Evolutionary conservation across 2,888 invertebrate genomes (phyloP), one percentile per base, ranked within the genome.

Genomic region (Eilema sororculum): DNA sequence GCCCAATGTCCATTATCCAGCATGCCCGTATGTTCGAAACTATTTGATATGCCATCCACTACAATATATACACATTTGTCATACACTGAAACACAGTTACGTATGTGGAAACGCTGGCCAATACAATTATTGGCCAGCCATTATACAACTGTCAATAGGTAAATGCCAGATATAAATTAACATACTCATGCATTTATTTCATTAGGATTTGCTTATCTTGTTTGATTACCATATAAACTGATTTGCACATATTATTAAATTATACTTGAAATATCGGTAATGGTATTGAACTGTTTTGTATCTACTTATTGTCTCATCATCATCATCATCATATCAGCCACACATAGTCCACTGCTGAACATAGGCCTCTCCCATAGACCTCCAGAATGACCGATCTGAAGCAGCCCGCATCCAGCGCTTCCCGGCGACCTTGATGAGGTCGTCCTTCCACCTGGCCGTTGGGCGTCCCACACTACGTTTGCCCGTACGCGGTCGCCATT

Each of bases 61-160:
- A 83, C 82, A 82, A 82, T 73, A 78, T 77, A 74, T 77, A 72
- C 65, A 75, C 81, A 84, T 86, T 80, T 84, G 83, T 89, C 82
- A 85, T 75, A 66, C 75, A 77, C 78, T 84, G 84, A 85, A 86
- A 85, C 83, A 87, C 80, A 84, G 87, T 84, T 84, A 88, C 85
- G 82, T 81, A 76, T 71, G 77, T 70, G 81, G 75, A 71, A 79
- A 82, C 77, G 71, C 77, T 58, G 78, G 69, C 83, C 86, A 86
- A 87, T 85, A 85, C 84, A 86, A 89, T 85, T 86, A 89, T 87
- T 85, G 81, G 82, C 71, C 74, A 65, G 76, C 66, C 81, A 86
- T 83, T 86, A 87, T 82, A 76, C 78, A 70, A 82, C 77, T 84
- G 86, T 86, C 84, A 89, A 86, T 87, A 86, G 66, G 77, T 73